Evolutionary conservation across 2,888 invertebrate species (phyloP), one percentile per base, ranked within the genome.

Genomic region (Tinea trinotella): DNA sequence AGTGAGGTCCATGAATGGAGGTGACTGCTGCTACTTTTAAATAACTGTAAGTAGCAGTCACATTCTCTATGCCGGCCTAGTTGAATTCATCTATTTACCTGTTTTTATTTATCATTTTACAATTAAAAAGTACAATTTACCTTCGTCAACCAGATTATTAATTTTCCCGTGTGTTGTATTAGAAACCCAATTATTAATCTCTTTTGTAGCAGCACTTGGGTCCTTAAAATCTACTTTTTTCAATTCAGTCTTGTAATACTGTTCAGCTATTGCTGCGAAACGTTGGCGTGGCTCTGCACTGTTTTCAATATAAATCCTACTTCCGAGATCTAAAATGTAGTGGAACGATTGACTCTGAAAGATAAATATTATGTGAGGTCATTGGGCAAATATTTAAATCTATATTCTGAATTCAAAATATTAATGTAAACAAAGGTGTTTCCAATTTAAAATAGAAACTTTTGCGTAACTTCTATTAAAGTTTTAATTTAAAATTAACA

Each of bases 151-250:
- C 52, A 94, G 70, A 62, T 92, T 85, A 7, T 87, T 79, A 30
- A 98, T 92, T 61, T 90, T 90, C 9, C 92, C 92, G 6, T 90
- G 83, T 0, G 98, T 97, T 7, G 91, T 77, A 56, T 91, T 88
- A 20, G 88, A 87, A 1, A 95, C 93, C 95, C 96, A 98, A 0
- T 76, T 64, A 65, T 98, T 98, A 57, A 98, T 94, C 5, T 76
- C 70, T 4, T 75, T 64, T 0, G 90, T 89, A 0, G 92, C 87
- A 2, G 70, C 70, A 0, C 66, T 69, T 0, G 90, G 64, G n/a
- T 90, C 71, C 9, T 76, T 67, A 63, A 95, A 93, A 75, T 94
- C 88, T 0, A 91, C 74, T 1, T 77, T 76, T 53, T 88, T 87
- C 5, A 94, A 77, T 15, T 91, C 89, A 1, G 92, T 90, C 56